A percentile compares a stretch with the other conserved stretches of the same genome.
phyloP scores from a whole-genome alignment of 2,113 vertebrate genomes.

The Atlantisia rogersi region DNA sequence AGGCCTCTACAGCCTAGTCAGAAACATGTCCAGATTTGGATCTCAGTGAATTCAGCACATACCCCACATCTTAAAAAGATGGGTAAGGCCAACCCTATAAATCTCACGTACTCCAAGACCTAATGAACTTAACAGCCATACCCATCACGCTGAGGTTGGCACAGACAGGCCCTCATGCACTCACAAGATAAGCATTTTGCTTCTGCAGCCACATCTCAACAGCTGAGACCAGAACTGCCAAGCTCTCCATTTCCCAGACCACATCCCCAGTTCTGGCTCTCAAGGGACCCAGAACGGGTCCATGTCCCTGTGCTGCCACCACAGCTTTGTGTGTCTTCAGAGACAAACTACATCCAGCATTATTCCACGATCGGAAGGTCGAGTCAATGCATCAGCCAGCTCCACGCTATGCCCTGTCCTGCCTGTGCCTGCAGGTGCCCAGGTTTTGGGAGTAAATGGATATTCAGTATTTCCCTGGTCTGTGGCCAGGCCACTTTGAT shows the following conservation, averaged over 20 bases:
- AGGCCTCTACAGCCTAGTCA: background rate
- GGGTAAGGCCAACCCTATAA: background rate
- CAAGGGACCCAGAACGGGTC: background rate
- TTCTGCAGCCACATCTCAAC: background rate
- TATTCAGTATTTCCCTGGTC: background rate
- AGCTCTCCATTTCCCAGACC: background rate
- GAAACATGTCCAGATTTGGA: background rate
- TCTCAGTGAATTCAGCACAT: background rate
- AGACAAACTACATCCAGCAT: background rate
- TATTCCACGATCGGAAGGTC: background rate
- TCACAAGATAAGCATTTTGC: background rate
- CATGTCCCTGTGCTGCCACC: rapidly evolving
- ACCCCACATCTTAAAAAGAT: rapidly evolving
- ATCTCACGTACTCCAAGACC: background rate
- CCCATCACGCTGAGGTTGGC: background rate
- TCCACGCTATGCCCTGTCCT: background rate
- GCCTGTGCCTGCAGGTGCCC: background rate
- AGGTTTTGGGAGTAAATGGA: background rate
- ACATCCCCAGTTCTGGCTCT: background rate
- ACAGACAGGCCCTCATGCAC: background rate
- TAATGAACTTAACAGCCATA: rapidly evolving
- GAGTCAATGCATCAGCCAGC: background rate
- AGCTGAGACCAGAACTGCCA: background rate
- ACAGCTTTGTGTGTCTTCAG: background rate
- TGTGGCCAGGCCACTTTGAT: background rate